phyloP scores from a whole-genome alignment of 2,888 invertebrate species.

The Alviniconcha strummeri region DNA sequence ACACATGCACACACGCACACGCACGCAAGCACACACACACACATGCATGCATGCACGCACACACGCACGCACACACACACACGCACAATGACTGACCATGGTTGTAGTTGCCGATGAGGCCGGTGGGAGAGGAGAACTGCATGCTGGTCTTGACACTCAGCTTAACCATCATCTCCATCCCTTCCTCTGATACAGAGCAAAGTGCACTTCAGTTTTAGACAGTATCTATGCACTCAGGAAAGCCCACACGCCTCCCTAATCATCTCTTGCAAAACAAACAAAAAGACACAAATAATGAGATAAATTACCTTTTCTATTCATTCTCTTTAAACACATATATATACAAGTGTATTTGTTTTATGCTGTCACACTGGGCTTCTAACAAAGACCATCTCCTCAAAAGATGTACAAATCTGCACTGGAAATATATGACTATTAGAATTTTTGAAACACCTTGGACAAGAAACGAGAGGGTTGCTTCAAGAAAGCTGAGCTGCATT shows the following conservation, averaged over 20 bases:
- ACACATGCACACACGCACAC: not conserved
- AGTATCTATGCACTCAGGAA: too few species aligned
- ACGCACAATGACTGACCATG: slow-evolving; percentile 52
- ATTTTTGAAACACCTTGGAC: too few species aligned
- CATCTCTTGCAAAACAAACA: not conserved
- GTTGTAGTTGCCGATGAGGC: slow-evolving; percentile 68
- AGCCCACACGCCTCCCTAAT: too few species aligned
- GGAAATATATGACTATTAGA: too few species aligned
- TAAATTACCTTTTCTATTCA: too few species aligned
- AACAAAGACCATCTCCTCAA: too few species aligned
- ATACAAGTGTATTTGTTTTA: too few species aligned
- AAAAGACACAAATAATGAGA: not conserved
- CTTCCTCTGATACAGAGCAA: slow-evolving; percentile 56
- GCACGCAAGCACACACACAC: not conserved
- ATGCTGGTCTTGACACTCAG: slow-evolving; percentile 64
- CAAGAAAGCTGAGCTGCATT: too few species aligned
- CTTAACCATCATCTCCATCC: slow-evolving; percentile 66
- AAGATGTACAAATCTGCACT: too few species aligned
- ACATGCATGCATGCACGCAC: not conserved
- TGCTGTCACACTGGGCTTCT: too few species aligned
- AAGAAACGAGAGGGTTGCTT: too few species aligned
- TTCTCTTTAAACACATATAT: too few species aligned
- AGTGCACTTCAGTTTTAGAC: slow-evolving; percentile 1
- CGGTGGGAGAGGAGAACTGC: slow-evolving; percentile 67
- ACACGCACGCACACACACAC: not conserved